These are phyloP conservation scores for Lutjanus campechanus DNA, from an alignment of 2,797 vertebrate species.

Conservation along the genomic window DNA sequence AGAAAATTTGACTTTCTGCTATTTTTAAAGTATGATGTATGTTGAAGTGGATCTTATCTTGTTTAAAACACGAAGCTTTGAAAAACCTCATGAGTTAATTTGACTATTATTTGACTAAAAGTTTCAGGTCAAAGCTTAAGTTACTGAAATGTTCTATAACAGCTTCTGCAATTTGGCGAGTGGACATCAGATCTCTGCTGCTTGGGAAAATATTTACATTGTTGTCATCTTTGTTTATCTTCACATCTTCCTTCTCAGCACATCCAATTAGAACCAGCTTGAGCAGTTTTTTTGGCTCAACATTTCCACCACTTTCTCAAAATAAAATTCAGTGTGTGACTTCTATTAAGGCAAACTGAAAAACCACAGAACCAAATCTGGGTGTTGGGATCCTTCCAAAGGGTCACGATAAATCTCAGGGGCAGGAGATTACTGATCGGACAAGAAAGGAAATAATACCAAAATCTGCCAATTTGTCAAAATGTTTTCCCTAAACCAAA, in stretches of 20 bases:
- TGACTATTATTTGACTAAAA: neutral
- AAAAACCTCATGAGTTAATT: neutral
- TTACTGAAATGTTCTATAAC: neutral
- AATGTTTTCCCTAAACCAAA: neutral
- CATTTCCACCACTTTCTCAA: neutral
- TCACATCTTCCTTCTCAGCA: neutral
- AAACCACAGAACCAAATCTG: neutral
- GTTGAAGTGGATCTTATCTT: neutral
- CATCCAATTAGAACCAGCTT: neutral
- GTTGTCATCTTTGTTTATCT: constrained; percentile 29
- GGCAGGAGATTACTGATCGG: neutral
- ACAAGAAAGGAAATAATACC: neutral
- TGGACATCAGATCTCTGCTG: neutral
- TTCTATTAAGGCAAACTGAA: neutral
- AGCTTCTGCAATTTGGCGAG: neutral
- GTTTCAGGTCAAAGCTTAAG: too few relatives aligned
- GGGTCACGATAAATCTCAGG: neutral
- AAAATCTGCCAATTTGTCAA: too few relatives aligned
- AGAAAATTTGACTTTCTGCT: neutral
- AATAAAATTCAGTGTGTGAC: neutral
- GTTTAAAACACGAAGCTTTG: too few relatives aligned
- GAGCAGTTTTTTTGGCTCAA: neutral
- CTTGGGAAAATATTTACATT: constrained; percentile 27
- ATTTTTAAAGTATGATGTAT: neutral
- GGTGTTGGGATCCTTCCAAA: neutral